phyloP scores from a whole-genome alignment of 2,797 vertebrate genomes.

The Peromyscus attwateri region DNA sequence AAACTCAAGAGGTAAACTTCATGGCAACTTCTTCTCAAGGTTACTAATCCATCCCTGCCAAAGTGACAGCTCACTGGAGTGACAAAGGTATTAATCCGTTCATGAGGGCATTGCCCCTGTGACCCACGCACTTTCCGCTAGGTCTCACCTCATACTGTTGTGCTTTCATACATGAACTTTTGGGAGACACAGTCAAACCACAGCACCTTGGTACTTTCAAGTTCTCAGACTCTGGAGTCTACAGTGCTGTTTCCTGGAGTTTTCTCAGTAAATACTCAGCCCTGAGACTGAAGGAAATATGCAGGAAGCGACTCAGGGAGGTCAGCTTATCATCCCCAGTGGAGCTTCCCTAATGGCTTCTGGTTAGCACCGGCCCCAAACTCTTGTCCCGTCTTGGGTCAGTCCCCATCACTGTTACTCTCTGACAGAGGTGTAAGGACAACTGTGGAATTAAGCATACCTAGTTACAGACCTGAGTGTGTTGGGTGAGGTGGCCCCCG shows the following conservation, averaged over 20 bases:
- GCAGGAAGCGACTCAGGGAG: not conserved
- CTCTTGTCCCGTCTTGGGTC: not conserved
- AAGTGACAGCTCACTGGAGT: not conserved
- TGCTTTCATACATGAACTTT: not conserved
- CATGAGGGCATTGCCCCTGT: not conserved
- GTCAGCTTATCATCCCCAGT: not conserved
- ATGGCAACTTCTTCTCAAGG: not conserved
- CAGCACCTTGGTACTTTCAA: not conserved
- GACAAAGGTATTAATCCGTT: not conserved
- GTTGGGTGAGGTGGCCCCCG: not conserved
- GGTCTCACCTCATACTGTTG: not conserved
- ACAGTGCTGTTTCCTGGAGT: not conserved
- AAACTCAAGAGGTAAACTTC: not conserved
- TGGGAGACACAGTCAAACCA: not conserved
- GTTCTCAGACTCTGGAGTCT: not conserved
- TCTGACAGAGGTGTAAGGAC: not conserved
- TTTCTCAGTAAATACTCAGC: slow-evolving; percentile 14
- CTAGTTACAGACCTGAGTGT: not conserved
- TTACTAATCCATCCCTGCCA: not conserved
- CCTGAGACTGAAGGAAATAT: not conserved
- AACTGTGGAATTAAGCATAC: not conserved
- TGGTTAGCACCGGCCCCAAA: not conserved
- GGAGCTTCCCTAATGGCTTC: not conserved
- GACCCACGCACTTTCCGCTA: not conserved
- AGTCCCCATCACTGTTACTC: not conserved